Evolutionary conservation across 2,888 invertebrate genomes (phyloP).

Genomic region (Eupithecia inturbata): DNA sequence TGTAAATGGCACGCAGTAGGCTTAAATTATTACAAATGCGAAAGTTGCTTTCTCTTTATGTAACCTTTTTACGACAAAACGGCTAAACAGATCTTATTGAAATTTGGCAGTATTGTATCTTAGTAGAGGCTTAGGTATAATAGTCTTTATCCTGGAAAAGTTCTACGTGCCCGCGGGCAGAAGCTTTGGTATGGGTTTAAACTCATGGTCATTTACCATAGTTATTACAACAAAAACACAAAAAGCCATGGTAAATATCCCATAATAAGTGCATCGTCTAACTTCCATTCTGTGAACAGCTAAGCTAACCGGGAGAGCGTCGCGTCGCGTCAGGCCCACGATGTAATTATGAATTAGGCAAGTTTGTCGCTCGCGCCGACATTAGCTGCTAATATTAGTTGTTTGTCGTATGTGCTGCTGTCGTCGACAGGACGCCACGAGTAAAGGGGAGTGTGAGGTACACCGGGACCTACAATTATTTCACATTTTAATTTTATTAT

Average conservation of each 20-base stretch:
- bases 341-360: slow-evolving; percentile 42
- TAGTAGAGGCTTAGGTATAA: too few species aligned
- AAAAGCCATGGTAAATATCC: neutral
- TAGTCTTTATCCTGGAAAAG: neutral
- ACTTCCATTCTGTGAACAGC: neutral
- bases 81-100: neutral
- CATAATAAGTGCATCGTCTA: neutral
- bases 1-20: neutral
- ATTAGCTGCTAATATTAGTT: slow-evolving; percentile 61
- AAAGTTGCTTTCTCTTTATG: neutral
- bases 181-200: neutral
- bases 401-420: slow-evolving; percentile 48
- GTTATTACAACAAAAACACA: neutral
- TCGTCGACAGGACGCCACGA: slow-evolving; percentile 45
- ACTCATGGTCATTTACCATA: neutral
- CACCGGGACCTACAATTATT: slow-evolving; percentile 29
- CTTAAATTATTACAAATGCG: neutral
- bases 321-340: neutral
- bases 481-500: neutral
- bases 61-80: neutral
- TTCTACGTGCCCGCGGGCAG: neutral
- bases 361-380: slow-evolving; percentile 47
- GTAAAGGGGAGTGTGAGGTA: slow-evolving; percentile 20
- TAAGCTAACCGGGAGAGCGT: neutral
- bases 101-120: neutral